Base-by-base conservation (phyloP, 2,797 vertebrate genomes). In the Tenualosa thibaudeaui region DNA sequence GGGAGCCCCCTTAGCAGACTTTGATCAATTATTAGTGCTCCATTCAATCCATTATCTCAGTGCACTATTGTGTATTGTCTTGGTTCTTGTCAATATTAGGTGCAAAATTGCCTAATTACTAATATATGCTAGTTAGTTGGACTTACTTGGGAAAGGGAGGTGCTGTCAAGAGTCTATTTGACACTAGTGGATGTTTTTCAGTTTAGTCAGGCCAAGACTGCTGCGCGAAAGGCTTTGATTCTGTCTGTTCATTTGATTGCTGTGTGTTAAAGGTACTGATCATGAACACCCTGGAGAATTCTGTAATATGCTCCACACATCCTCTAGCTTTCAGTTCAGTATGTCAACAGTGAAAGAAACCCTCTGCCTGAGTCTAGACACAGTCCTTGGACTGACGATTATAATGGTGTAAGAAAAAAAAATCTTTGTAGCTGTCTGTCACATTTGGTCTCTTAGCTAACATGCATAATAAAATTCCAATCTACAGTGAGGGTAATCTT, bases 21-120 rank as follows among this genome's bases (percentile, higher is more conserved):
- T 86, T 86, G 87, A 89, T 89, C 60, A 82, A 85, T 68, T 85
- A 83, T 86, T 87, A 17, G 54, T 60, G 84, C 82, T 86, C 81
- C 81, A 3, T 81, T 86, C 24, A 50, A 56, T 86, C 53, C 68
- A 75, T 75, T 85, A 46, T 46, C 71, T 78, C 17, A 17, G 17
- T 37, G 37, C 17, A 17, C 10, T 78, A 78, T 46, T 78, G 71
- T 17, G 37, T 78, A 78, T 78, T 78, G 71, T 43, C 71, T 78
- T 13, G 12, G 71, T 46, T 7, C 7, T 40, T 78, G 71, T 78
- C 71, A 78, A 78, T 78, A 78, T 78, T 19, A 43, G 37, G 40
- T 40, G 71, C 71, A 78, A 78, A 78, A 78, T 78, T 78, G 40
- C 15, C 5, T n/a, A 78, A 19, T 78, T 78, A 78, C 46, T 78